Evolutionary conservation across 2,113 vertebrate genomes (phyloP).

Genomic region (Poeciliopsis retropinna): DNA sequence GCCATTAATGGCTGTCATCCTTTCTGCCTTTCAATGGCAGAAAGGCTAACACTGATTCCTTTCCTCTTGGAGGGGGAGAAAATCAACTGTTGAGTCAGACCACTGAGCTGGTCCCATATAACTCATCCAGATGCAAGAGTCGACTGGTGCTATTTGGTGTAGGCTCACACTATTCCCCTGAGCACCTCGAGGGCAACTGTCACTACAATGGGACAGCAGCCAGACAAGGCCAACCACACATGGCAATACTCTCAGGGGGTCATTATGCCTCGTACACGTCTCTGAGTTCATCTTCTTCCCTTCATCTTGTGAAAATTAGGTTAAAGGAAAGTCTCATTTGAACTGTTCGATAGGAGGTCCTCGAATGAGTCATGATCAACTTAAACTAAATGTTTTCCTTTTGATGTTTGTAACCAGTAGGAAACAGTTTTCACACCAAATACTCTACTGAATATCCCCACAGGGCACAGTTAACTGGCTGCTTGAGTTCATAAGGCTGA

Average conservation of each 20-base stretch:
- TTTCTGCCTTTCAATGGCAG: too few species aligned
- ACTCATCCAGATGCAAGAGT: constrained; percentile 45
- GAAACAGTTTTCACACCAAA: constrained; percentile 25
- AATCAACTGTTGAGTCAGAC: constrained; percentile 33
- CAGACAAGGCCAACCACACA: constrained; percentile 70
- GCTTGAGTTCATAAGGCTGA: constrained; percentile 28
- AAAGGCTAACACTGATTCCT: constrained; percentile 34
- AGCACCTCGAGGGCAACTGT: constrained; percentile 67
- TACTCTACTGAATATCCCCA: constrained; percentile 41
- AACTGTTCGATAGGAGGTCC: constrained; percentile 54
- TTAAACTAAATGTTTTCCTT: constrained; percentile 58
- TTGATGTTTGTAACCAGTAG: constrained; percentile 50
- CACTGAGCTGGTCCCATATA: constrained; percentile 59
- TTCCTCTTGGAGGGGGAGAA: constrained; percentile 17
- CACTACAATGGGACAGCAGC: constrained; percentile 59
- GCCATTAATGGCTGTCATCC: constrained; percentile 52
- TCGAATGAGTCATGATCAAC: constrained; percentile 50
- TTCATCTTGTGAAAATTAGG: constrained; percentile 65
- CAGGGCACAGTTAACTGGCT: constrained; percentile 20
- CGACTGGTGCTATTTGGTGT: constrained; percentile 39
- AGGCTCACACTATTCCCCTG: constrained; percentile 40
- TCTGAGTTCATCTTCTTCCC: constrained; percentile 61
- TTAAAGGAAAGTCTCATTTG: constrained; percentile 57
- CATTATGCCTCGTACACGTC: constrained; percentile 55
- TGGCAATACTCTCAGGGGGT: constrained; percentile 72